Percentiles rank a stretch among this genome's conserved stretches.
Evolutionary conservation across 2,888 invertebrate genomes (phyloP).

Genomic region (Hyposoter didymator): DNA sequence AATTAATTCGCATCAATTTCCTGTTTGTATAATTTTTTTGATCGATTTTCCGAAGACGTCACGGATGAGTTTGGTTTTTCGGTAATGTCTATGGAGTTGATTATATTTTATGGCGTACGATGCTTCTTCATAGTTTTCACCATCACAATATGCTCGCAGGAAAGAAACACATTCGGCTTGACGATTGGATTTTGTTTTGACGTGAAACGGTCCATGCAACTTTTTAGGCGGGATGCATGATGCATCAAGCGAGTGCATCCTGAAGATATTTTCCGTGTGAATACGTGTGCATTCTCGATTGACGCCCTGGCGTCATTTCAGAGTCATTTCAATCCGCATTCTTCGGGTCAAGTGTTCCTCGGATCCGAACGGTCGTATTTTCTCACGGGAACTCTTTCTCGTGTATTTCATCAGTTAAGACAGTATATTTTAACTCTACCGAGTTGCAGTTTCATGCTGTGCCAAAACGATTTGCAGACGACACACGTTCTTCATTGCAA

Average conservation of each 20-base stretch:
- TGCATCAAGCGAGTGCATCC: conserved; percentile 35
- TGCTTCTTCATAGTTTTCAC: background rate
- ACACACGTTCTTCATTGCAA: conserved; percentile 34
- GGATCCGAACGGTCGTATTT: conserved; percentile 30
- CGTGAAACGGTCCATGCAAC: background rate
- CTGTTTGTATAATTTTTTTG: too few species aligned
- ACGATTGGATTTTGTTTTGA: background rate
- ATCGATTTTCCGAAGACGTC: background rate
- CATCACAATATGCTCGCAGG: background rate
- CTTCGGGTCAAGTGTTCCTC: conserved; percentile 54
- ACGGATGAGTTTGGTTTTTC: background rate
- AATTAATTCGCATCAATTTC: too few species aligned
- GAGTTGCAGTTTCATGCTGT: conserved; percentile 25
- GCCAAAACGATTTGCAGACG: conserved; percentile 48
- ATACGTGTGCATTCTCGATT: conserved; percentile 26
- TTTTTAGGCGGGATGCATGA: conserved; percentile 29
- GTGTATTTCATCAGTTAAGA: background rate
- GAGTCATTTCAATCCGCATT: conserved; percentile 63
- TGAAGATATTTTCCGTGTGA: conserved; percentile 44
- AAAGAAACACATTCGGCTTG: background rate
- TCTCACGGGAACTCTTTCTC: conserved; percentile 39
- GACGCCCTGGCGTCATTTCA: conserved; percentile 32
- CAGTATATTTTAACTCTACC: background rate
- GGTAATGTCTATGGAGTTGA: background rate
- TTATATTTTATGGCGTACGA: background rate